Evolutionary conservation across 2,113 vertebrate species (phyloP).

Genomic region (Dasyurus viverrinus): DNA sequence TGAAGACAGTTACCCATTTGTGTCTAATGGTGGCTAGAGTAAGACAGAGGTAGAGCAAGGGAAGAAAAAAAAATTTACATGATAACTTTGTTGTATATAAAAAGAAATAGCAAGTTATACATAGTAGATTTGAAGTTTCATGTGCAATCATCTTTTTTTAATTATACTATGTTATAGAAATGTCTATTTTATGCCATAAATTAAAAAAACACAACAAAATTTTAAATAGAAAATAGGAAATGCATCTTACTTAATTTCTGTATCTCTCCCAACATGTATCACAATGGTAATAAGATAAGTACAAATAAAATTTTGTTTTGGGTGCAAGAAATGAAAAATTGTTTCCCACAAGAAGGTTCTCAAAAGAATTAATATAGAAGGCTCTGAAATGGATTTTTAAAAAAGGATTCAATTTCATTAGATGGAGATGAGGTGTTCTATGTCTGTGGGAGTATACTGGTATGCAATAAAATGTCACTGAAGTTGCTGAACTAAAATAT

Average conservation of each 20-base stretch:
- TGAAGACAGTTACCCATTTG: background rate
- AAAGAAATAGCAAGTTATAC: too few species aligned
- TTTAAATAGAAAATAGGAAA: background rate
- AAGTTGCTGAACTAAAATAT: background rate
- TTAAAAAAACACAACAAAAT: too few species aligned
- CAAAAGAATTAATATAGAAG: background rate
- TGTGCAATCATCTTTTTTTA: too few species aligned
- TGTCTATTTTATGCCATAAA: too few species aligned
- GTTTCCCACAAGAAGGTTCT: background rate
- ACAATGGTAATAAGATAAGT: background rate
- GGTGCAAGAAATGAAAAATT: background rate
- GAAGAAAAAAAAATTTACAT: too few species aligned
- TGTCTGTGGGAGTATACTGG: background rate
- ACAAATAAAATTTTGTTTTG: background rate
- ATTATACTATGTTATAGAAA: background rate
- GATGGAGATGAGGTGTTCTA: background rate
- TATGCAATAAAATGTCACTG: background rate
- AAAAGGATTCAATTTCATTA: background rate
- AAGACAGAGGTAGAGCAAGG: too few species aligned
- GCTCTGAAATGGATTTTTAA: background rate
- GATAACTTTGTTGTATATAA: too few species aligned
- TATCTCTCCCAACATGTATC: background rate
- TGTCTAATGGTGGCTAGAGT: too few species aligned
- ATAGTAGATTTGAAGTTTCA: too few species aligned
- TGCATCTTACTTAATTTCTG: background rate